These are phyloP conservation scores for Trichomalopsis sarcophagae DNA, from an alignment of 1,140 invertebrate genomes.

Conservation along the genomic window DNA sequence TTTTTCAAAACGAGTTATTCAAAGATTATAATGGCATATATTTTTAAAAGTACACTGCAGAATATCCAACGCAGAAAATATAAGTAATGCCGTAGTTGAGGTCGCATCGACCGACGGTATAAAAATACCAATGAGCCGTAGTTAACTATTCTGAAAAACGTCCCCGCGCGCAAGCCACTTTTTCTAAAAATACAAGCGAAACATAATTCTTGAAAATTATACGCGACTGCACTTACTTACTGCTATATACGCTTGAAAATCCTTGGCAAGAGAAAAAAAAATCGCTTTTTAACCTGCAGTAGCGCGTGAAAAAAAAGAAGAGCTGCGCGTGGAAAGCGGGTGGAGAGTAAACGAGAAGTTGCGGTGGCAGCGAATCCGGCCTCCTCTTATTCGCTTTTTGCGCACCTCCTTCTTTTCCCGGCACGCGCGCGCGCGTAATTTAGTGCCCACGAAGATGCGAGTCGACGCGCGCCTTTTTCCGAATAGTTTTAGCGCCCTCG, in stretches of 20 bases:
- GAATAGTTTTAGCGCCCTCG: constrained; percentile 30
- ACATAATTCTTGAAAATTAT: too few species aligned
- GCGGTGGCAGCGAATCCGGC: constrained; percentile 14
- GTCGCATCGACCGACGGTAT: too few species aligned
- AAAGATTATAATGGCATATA: too few species aligned
- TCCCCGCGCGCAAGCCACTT: too few species aligned
- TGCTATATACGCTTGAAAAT: neutral
- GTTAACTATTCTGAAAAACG: too few species aligned
- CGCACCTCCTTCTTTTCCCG: neutral
- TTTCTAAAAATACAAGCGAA: too few species aligned
- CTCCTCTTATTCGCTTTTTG: neutral
- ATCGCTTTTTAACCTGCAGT: neutral
- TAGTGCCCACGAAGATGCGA: constrained; percentile 30
- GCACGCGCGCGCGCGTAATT: constrained; percentile 24
- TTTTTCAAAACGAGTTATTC: too few species aligned
- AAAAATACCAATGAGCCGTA: too few species aligned
- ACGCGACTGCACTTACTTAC: too few species aligned
- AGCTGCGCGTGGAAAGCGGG: neutral
- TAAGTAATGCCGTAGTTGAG: too few species aligned
- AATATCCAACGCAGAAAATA: too few species aligned
- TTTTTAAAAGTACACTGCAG: too few species aligned
- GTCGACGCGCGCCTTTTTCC: constrained; percentile 16
- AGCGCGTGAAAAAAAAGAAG: constrained; percentile 3
- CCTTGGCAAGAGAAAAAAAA: neutral
- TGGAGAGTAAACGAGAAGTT: constrained; percentile 40